Conservation (phyloP, 2,888 invertebrate species). For the Pterostichus niger region DNA sequence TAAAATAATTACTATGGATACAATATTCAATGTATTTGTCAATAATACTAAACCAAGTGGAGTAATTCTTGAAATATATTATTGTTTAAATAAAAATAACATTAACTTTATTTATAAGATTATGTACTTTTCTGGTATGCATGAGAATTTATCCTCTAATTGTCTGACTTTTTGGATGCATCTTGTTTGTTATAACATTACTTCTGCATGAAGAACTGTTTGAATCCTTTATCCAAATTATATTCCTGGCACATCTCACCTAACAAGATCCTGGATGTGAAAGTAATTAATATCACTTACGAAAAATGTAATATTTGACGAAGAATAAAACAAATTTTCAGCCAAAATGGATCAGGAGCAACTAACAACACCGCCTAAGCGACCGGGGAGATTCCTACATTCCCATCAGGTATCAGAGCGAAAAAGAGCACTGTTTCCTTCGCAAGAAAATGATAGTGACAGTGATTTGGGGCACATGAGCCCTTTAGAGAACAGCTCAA, state of each 20-base stretch:
- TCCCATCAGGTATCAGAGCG: slow-evolving; percentile 82
- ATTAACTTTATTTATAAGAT: slow-evolving; percentile 10
- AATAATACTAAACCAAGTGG: not conserved
- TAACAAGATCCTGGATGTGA: not conserved
- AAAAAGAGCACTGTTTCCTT: slow-evolving; percentile 82
- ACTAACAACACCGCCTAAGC: slow-evolving; percentile 36
- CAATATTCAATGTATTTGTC: too few species aligned
- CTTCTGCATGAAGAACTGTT: not conserved
- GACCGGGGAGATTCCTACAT: slow-evolving; percentile 70
- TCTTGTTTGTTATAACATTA: not conserved
- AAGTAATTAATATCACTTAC: not conserved
- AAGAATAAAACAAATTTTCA: slow-evolving; percentile 14
- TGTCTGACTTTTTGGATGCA: slow-evolving; percentile 31
- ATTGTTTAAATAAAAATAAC: not conserved
- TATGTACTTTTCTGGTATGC: not conserved
- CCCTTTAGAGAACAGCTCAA: slow-evolving; percentile 77
- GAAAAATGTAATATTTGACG: not conserved
- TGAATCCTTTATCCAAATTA: not conserved
- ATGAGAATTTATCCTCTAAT: not conserved
- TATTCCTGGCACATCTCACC: slow-evolving; percentile 1
- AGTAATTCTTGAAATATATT: not conserved
- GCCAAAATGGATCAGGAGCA: slow-evolving; percentile 28
- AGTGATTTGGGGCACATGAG: slow-evolving; percentile 81
- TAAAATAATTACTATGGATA: too few species aligned
- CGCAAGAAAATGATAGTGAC: slow-evolving; percentile 76